phyloP scores from a whole-genome alignment of 35 echinoderm and acorn worm species.

The Nesometra sesokonis region DNA sequence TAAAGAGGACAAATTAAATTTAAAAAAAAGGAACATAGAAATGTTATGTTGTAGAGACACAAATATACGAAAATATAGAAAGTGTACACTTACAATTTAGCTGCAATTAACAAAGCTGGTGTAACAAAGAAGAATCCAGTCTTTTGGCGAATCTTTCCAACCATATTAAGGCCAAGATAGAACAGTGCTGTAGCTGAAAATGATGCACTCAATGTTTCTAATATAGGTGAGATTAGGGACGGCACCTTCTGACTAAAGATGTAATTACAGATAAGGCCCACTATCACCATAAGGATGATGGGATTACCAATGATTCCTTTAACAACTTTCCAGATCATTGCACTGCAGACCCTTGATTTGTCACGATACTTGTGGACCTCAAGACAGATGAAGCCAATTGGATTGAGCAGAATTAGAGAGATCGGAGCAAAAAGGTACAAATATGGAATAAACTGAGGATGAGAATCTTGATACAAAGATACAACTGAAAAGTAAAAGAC shows the following conservation, averaged over 20 bases:
- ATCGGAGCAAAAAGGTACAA: slow-evolving; percentile 78
- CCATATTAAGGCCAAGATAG: slow-evolving; percentile 59
- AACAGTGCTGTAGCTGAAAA: slow-evolving; percentile 66
- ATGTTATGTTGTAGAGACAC: too few species aligned
- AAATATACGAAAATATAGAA: too few species aligned
- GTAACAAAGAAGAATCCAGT: slow-evolving; percentile 23
- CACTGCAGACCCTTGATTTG: background rate
- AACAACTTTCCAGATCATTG: slow-evolving; percentile 9
- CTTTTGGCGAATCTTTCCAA: slow-evolving; percentile 39
- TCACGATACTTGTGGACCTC: slow-evolving; percentile 43
- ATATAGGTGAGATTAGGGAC: slow-evolving; percentile 11
- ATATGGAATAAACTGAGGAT: slow-evolving; percentile 62
- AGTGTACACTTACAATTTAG: slow-evolving; percentile 31
- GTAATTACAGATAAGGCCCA: slow-evolving; percentile 53
- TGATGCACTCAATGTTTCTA: slow-evolving; percentile 38
- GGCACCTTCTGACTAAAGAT: slow-evolving; percentile 38
- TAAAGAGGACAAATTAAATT: too few species aligned
- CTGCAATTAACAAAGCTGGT: background rate
- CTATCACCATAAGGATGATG: slow-evolving; percentile 40
- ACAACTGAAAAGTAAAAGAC: slow-evolving; percentile 21
- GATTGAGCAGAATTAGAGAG: slow-evolving; percentile 48
- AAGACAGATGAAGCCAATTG: slow-evolving; percentile 53
- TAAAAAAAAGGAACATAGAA: too few species aligned
- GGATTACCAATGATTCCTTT: slow-evolving; percentile 62
- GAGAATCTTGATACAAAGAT: slow-evolving; percentile 34